These are phyloP conservation scores for Macropis europaea DNA, from an alignment of 2,888 invertebrate species.

Conservation along the genomic window DNA sequence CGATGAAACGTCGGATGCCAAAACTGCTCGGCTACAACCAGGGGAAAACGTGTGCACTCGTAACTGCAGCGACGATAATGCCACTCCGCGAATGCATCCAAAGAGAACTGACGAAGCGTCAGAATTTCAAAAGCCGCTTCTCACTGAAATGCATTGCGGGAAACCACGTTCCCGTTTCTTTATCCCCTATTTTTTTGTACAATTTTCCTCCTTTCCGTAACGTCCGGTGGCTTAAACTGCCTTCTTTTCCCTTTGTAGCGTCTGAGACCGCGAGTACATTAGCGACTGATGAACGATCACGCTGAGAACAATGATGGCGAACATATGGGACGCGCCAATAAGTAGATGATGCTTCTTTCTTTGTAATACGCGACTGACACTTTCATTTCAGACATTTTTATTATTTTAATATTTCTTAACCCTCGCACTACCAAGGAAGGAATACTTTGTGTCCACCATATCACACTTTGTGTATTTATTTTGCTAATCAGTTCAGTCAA, in stretches of 20 bases:
- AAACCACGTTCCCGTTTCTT: conserved; percentile 64
- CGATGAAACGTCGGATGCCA: conserved; percentile 63
- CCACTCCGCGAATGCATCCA: conserved; percentile 68
- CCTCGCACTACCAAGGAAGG: too few species aligned
- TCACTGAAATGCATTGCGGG: conserved; percentile 62
- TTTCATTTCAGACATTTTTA: too few species aligned
- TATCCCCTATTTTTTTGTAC: conserved; percentile 31
- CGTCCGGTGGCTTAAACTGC: conserved; percentile 30
- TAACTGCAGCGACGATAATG: conserved; percentile 69
- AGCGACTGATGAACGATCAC: too few species aligned
- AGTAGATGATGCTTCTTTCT: too few species aligned
- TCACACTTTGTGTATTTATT: too few species aligned
- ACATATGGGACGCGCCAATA: not conserved
- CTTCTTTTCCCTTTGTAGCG: conserved; percentile 7
- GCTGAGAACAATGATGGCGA: too few species aligned
- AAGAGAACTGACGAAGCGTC: conserved; percentile 73
- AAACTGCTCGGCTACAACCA: conserved; percentile 48
- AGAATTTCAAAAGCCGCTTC: conserved; percentile 70
- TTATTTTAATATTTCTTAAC: too few species aligned
- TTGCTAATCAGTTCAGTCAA: too few species aligned
- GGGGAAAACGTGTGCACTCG: conserved; percentile 52
- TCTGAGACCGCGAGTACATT: too few species aligned
- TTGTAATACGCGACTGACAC: too few species aligned
- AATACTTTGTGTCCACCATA: too few species aligned
- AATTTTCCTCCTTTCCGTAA: not conserved